Percentiles rank a stretch among this genome's conserved stretches.
Conservation (phyloP, 1,140 invertebrate species). For the Nasonia giraulti region DNA sequence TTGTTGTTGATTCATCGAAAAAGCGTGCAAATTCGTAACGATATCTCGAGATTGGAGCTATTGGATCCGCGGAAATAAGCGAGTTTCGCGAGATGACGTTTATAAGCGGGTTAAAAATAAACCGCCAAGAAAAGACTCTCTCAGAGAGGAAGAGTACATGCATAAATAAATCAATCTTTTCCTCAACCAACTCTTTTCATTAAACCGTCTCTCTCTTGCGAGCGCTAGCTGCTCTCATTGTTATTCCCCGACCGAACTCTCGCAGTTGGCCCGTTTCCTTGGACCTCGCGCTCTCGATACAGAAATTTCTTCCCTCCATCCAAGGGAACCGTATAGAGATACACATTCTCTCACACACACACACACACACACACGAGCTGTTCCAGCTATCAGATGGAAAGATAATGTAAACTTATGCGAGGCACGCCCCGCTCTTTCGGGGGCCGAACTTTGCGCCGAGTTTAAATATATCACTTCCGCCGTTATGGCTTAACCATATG, state of each 20-base stretch:
- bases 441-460: conserved; percentile 68
- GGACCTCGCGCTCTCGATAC: background rate
- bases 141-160: background rate
- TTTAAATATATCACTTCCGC: conserved; percentile 73
- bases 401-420: conserved; percentile 75
- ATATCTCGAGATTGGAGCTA: background rate
- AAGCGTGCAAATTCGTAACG: background rate
- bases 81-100: background rate
- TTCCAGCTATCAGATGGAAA: conserved; percentile 70
- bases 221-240: background rate
- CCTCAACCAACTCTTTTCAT: background rate
- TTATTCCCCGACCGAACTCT: background rate
- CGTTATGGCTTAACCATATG: conserved; percentile 73
- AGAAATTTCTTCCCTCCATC: background rate
- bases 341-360: too few relatives aligned
- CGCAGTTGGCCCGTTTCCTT: background rate
- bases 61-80: background rate
- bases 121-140: background rate
- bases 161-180: conserved; percentile 21
- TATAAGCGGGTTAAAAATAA: background rate
- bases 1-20: background rate
- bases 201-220: background rate
- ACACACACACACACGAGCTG: background rate
- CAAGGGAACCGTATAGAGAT: background rate
- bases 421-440: conserved; percentile 65